These are phyloP conservation scores for Phortica magna DNA, from an alignment of 2,888 invertebrate species.

Conservation along the genomic window DNA sequence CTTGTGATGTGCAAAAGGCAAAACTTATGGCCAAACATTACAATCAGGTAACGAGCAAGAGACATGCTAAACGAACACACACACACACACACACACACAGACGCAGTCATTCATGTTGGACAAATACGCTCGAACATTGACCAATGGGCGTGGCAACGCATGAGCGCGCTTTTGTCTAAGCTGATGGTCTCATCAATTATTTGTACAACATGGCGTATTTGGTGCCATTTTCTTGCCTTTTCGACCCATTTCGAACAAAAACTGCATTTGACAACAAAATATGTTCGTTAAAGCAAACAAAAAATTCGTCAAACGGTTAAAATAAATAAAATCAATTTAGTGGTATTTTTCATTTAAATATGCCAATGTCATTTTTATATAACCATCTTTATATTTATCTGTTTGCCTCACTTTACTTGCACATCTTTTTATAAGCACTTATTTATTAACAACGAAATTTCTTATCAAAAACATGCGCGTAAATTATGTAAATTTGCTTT, in stretches of 20 bases:
- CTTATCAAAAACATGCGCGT: not conserved
- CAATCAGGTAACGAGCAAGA: slow-evolving; percentile 53
- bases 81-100: not conserved
- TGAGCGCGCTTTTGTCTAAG: slow-evolving; percentile 11
- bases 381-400: too few species aligned
- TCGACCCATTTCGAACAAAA: not conserved
- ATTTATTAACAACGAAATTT: not conserved
- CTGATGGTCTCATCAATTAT: slow-evolving; percentile 20
- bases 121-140: not conserved
- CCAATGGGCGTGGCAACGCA: slow-evolving; percentile 4
- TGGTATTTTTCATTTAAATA: too few species aligned
- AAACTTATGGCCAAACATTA: slow-evolving; percentile 69
- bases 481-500: slow-evolving; percentile 12
- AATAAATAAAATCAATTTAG: too few species aligned
- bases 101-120: not conserved
- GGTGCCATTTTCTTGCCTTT: not conserved
- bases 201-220: not conserved
- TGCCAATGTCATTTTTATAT: too few species aligned
- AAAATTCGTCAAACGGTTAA: too few species aligned
- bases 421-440: not conserved
- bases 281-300: not conserved
- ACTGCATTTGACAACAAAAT: not conserved
- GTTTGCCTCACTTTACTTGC: not conserved
- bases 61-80: slow-evolving; percentile 5
- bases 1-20: slow-evolving; percentile 59